Conservation (phyloP, 2,797 vertebrate genomes). For the Carduelis carduelis region DNA sequence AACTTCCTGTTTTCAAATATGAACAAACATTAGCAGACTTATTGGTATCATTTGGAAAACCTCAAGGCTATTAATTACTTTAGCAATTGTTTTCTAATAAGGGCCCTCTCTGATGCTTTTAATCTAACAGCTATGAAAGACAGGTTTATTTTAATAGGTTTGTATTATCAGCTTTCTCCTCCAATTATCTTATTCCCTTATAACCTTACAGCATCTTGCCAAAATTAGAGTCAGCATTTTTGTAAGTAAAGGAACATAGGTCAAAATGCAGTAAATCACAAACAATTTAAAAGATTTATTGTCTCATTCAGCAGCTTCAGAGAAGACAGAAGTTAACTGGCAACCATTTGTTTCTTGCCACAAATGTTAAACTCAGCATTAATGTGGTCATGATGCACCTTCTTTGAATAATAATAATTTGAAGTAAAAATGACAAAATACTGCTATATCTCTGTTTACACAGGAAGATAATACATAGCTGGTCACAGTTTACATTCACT, state of each 20-base stretch:
- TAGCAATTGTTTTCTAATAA: not conserved
- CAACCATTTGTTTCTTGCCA: constrained; percentile 8
- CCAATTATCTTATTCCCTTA: not conserved
- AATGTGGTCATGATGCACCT: not conserved
- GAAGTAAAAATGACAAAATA: not conserved
- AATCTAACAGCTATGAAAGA: not conserved
- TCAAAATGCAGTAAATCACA: not conserved
- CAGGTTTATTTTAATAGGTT: not conserved
- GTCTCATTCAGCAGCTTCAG: not conserved
- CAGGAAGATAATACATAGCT: not conserved
- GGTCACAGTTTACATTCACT: not conserved
- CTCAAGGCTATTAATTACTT: not conserved
- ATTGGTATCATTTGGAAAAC: not conserved
- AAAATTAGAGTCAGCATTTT: not conserved
- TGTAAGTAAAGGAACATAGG: not conserved
- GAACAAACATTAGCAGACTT: not conserved
- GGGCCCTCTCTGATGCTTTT: not conserved
- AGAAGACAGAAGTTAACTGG: not conserved
- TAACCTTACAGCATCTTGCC: not conserved
- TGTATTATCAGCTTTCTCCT: not conserved
- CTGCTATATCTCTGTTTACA: not conserved
- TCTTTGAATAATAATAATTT: constrained; percentile 1
- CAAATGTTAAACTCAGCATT: not conserved
- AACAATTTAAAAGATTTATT: not conserved
- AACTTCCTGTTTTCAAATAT: not conserved